phyloP scores from a whole-genome alignment of 92 coral and sea anemone species.

The Porites rus region DNA sequence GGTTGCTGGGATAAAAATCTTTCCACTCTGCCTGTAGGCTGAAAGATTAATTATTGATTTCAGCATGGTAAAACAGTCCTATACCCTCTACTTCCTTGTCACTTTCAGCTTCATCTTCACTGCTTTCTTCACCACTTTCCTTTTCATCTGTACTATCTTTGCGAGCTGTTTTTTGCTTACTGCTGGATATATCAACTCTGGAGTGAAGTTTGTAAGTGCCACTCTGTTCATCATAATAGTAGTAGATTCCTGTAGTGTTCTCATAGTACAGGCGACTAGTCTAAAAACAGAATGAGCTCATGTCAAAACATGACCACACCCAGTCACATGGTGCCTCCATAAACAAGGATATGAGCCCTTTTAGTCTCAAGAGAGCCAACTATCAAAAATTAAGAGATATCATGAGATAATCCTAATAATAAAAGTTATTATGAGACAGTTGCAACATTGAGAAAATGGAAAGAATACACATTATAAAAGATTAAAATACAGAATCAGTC shows the following conservation, averaged over 20 bases:
- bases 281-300: slow-evolving; percentile 40
- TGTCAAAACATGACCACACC: neutral
- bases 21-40: too few relatives aligned
- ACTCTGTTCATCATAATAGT: slow-evolving; percentile 80
- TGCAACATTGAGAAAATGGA: too few relatives aligned
- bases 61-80: neutral
- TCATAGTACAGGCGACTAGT: slow-evolving; percentile 87
- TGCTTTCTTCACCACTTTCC: slow-evolving; percentile 75
- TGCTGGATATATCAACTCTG: slow-evolving; percentile 65
- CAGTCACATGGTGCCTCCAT: too few relatives aligned
- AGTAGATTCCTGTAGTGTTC: slow-evolving; percentile 87
- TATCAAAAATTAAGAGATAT: too few relatives aligned
- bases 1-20: too few relatives aligned
- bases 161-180: slow-evolving; percentile 1
- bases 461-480: too few relatives aligned
- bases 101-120: slow-evolving; percentile 72
- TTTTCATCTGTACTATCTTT: slow-evolving; percentile 5
- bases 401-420: too few relatives aligned
- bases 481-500: too few relatives aligned
- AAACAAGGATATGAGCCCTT: too few relatives aligned
- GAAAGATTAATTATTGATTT: too few relatives aligned
- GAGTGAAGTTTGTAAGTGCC: slow-evolving; percentile 86
- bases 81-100: slow-evolving; percentile 50
- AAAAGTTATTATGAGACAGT: too few relatives aligned
- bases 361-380: too few relatives aligned